Percentiles rank a stretch among this genome's conserved stretches.
Evolutionary conservation across 2,113 vertebrate genomes (phyloP).

Genomic region (Gopherus evgoodei): DNA sequence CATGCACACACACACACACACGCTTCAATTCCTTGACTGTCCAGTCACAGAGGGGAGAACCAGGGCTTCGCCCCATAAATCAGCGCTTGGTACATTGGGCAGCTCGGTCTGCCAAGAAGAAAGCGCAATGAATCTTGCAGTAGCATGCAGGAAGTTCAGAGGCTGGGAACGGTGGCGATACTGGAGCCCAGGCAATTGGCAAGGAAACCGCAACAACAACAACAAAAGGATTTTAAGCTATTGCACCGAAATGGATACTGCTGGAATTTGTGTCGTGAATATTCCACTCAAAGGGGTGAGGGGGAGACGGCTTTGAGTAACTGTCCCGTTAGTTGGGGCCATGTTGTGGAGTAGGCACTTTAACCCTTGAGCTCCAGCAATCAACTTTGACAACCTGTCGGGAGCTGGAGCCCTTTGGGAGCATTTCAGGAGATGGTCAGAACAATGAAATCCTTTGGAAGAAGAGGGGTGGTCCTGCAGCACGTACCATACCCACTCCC

Average conservation of each 20-base stretch:
- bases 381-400: background rate
- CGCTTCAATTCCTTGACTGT: background rate
- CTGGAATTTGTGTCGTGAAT: conserved; percentile 26
- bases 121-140: background rate
- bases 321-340: background rate
- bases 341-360: background rate
- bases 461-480: background rate
- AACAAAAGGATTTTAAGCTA: background rate
- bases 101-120: conserved; percentile 2
- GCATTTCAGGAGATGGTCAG: background rate
- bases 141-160: conserved; percentile 34
- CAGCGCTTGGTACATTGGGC: conserved; percentile 5
- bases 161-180: background rate
- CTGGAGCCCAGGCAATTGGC: background rate
- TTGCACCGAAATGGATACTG: background rate
- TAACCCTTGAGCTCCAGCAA: background rate
- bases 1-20: too few relatives aligned
- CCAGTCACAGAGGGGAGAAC: background rate
- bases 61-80: background rate
- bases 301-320: background rate
- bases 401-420: background rate
- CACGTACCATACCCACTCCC: background rate
- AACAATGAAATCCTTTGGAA: background rate
- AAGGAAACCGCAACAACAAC: background rate
- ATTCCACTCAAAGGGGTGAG: conserved; percentile 20